Base-by-base conservation (phyloP, 2,113 vertebrate genomes). In the Psephotus haematonotus region DNA sequence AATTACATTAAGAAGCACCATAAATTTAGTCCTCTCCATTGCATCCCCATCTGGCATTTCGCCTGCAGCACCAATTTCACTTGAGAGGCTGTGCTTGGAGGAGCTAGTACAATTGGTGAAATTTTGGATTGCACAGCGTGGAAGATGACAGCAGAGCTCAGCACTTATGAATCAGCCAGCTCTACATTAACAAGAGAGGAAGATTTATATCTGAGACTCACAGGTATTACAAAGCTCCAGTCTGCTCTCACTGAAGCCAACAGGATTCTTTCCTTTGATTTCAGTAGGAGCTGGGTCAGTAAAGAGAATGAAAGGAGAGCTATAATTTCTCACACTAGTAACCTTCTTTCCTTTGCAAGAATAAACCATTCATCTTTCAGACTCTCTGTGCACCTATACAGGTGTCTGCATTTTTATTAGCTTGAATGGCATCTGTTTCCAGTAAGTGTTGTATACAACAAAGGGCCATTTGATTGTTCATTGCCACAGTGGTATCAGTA, bases 311-410 rank as follows among this genome's bases (percentile, higher is more conserved):
- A 92, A 81, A 79, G 43, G 33, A 83, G 23, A 76, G 39, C 33
- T 74, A 16, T 67, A 80, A 67, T 96, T 91, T 89, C 59, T 82
- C 70, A 82, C 82, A 92, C 55, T 76, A 94, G 84, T 76, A 95
- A 71, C 41, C 44, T 80, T 89, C 41, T 84, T 82, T 89, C 20
- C 13, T 17, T 92, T 65, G 29, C 44, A 84, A 59, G 17, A 46
- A 82, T 92, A 89, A 96, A 76, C 49, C 70, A 47, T 78, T 86
- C 72, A 86, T 55, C 60, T 78, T 86, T 83, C 64, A 49, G 13
- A 50, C 23, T 71, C 53, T 57, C 72, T 52, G 28, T 46, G 15
- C 39, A n/a, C 12, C 64, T 37, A 27, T 46, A 17, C 44, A 92
- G 49, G 41, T 92, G 44, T 87, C 80, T 75, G 46, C 50, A 52